phyloP scores from a whole-genome alignment of 37 sponge, comb jelly and placozoan genomes.

The Aphrocallistes beatrix region DNA sequence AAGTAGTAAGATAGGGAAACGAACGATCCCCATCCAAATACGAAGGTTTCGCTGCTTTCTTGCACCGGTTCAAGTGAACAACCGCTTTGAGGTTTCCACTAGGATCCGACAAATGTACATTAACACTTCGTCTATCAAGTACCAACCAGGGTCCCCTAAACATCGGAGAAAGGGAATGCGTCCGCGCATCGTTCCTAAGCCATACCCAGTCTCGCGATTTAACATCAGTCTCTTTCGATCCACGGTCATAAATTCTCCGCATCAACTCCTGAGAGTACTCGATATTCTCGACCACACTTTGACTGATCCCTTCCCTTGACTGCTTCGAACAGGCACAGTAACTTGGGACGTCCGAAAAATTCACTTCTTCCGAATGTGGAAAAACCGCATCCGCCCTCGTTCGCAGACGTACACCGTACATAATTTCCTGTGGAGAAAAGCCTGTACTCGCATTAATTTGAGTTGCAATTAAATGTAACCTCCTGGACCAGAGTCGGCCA shows the following conservation, averaged over 20 bases:
- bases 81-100: not conserved
- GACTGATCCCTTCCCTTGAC: too few relatives aligned
- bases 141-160: too few relatives aligned
- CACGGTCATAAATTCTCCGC: not conserved
- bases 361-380: not conserved
- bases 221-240: not conserved
- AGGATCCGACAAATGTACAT: not conserved
- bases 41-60: not conserved
- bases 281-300: too few relatives aligned
- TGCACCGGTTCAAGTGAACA: not conserved
- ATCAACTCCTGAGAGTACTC: not conserved
- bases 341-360: not conserved
- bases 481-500: not conserved
- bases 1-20: not conserved
- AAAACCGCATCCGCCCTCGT: not conserved
- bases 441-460: not conserved
- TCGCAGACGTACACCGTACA: not conserved
- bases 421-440: not conserved
- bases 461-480: too few relatives aligned
- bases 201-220: not conserved
- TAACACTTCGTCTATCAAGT: not conserved
- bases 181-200: not conserved
- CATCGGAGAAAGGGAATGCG: not conserved
- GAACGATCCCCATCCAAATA: not conserved
- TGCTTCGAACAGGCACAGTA: not conserved